phyloP scores from a whole-genome alignment of 2,113 vertebrate species.

The Eclectus roratus region DNA sequence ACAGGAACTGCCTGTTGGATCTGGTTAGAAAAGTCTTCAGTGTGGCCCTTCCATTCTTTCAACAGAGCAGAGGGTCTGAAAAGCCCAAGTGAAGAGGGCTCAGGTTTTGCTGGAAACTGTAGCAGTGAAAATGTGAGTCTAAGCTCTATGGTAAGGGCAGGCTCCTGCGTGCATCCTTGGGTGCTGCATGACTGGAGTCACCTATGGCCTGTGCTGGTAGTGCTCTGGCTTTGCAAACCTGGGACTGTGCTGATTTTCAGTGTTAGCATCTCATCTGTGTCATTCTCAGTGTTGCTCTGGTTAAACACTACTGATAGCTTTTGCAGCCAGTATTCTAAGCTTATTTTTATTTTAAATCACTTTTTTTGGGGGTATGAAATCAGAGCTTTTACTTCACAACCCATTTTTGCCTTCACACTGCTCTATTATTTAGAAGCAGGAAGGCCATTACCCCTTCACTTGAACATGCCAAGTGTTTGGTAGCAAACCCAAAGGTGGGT shows the following conservation, averaged over 20 bases:
- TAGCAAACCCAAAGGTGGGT: neutral
- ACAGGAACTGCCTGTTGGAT: fast-evolving
- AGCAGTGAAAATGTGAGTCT: neutral
- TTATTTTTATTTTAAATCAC: neutral
- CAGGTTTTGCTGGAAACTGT: fast-evolving
- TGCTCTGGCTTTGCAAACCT: neutral
- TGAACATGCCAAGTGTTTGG: neutral
- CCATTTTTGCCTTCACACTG: neutral
- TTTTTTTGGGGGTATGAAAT: neutral
- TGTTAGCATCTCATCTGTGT: fast-evolving
- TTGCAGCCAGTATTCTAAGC: neutral
- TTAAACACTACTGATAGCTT: neutral
- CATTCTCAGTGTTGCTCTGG: neutral
- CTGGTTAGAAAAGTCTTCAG: too few species aligned
- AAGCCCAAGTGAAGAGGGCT: neutral
- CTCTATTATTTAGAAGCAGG: neutral
- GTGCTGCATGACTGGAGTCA: fast-evolving
- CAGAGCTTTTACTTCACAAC: neutral
- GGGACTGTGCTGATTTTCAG: fast-evolving
- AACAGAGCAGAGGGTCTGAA: neutral
- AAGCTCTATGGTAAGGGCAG: neutral
- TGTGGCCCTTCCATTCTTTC: neutral
- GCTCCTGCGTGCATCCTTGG: neutral
- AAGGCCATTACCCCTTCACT: neutral
- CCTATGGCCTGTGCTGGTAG: fast-evolving